Base-by-base conservation (phyloP, 2,888 invertebrate genomes). In the Cancer borealis region DNA sequence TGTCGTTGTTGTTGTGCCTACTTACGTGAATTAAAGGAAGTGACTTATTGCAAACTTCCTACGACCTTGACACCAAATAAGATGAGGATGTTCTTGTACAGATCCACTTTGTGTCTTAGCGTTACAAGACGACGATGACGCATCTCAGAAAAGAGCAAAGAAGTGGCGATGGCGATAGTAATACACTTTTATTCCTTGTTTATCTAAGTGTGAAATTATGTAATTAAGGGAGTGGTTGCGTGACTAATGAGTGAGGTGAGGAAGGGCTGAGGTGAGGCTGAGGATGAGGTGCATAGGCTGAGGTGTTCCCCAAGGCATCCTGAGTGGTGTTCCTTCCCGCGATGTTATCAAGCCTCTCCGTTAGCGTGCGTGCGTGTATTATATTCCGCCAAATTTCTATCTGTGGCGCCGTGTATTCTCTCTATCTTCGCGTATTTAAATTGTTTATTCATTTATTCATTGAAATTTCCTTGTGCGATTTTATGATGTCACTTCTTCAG, bases 391-490 rank as follows among this genome's bases (percentile, higher is more conserved):
- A 79, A 79, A 79, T 79, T 79, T 79, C 79, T 79, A 79, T 79
- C 79, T 79, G 79, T 79, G 79, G 79, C 26, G 79, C 79, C 79
- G 79, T 79, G 79, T 79, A 79, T 79, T 79, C 79, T 79, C 79
- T 79, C 79, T 79, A 30, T 79, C 79, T 30, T 30, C 79, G 79
- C 30, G 79, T 79, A 79, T 79, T 79, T 79, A 79, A 79, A 79
- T 79, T 79, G 79, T 79, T 79, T 79, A 79, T 79, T 79, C 79
- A 79, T 79, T 79, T 79, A 79, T 79, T 79, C 79, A 79, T 79
- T 79, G 79, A 79, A 79, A 79, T 79, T 79, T 79, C 79, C 79
- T 79, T 79, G 79, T 79, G 30, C 79, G 79, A 79, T 79, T 79
- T 79, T 79, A 79, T 79, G 79, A 79, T 79, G 79, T 79, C 79